These are phyloP conservation scores for Pterobdella sp. DNA, from an alignment of 2,888 invertebrate genomes.

Conservation along the genomic window DNA sequence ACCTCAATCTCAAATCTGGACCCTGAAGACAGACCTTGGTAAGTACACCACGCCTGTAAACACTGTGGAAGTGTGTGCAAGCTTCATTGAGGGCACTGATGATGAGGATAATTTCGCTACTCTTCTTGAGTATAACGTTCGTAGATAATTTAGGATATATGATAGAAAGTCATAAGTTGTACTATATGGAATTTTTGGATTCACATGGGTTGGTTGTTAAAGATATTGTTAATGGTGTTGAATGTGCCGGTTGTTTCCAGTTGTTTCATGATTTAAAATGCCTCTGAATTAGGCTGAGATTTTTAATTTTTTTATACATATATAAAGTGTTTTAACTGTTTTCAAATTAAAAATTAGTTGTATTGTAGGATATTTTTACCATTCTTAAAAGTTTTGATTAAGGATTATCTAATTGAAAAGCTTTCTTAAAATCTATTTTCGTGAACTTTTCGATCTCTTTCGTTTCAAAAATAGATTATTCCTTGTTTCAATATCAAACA, in stretches of 20 bases:
- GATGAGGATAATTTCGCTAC: neutral
- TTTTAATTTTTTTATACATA: neutral
- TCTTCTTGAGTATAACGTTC: neutral
- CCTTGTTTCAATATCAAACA: neutral
- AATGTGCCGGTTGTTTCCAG: neutral
- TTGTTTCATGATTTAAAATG: neutral
- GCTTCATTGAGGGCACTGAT: neutral
- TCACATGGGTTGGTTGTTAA: neutral
- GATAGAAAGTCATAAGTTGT: no score
- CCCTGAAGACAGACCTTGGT: neutral
- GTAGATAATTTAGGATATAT: no score
- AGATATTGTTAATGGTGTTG: neutral
- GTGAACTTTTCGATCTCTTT: neutral
- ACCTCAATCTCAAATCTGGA: neutral
- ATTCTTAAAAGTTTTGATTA: neutral
- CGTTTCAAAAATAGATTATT: neutral
- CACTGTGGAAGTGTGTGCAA: neutral
- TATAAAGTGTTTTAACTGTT: neutral
- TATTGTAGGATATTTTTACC: no score
- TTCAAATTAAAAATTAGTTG: no score
- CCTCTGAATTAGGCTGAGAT: neutral
- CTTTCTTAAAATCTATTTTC: neutral
- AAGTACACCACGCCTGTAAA: neutral
- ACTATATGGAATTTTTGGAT: neutral
- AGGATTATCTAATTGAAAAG: neutral